Evolutionary conservation across 2,797 vertebrate genomes (phyloP).

Genomic region (Bradypus variegatus): DNA sequence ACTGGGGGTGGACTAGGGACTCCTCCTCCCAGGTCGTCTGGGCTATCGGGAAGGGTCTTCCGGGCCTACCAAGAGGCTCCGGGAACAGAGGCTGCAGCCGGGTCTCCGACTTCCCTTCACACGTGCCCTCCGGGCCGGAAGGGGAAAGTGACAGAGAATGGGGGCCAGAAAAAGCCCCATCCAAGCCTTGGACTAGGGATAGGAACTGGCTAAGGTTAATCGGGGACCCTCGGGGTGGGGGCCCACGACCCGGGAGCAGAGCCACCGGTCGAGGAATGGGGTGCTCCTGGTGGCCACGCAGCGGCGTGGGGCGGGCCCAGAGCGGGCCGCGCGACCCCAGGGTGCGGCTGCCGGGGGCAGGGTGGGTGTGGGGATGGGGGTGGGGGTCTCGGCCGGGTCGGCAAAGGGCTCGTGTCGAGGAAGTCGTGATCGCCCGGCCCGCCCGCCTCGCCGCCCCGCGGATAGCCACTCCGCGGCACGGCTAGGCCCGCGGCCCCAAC

Average conservation of each 20-base stretch:
- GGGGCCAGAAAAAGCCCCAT: neutral
- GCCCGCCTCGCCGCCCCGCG: constrained; percentile 44
- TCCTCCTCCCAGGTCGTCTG: neutral
- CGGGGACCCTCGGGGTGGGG: neutral
- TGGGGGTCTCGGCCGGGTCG: neutral
- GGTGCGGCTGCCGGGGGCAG: constrained; percentile 43
- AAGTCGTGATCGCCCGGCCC: constrained; percentile 31
- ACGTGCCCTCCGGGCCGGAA: neutral
- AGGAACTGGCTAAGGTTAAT: neutral
- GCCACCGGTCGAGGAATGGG: neutral
- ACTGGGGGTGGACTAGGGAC: neutral
- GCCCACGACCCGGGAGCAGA: neutral
- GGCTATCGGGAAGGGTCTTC: constrained; percentile 5
- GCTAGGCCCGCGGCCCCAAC: constrained; percentile 64
- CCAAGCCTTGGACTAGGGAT: neutral
- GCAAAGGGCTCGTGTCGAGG: constrained; percentile 12
- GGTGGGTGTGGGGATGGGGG: neutral
- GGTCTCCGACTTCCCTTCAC: constrained; percentile 6
- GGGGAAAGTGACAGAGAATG: neutral
- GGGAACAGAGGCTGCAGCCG: neutral
- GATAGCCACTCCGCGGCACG: constrained; percentile 52
- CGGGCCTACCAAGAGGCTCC: constrained; percentile 32
- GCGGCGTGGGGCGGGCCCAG: neutral
- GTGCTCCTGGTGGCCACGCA: neutral
- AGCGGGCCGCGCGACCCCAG: neutral